phyloP scores from a whole-genome alignment of 1,140 invertebrate species.

The Eumaeus atala region DNA sequence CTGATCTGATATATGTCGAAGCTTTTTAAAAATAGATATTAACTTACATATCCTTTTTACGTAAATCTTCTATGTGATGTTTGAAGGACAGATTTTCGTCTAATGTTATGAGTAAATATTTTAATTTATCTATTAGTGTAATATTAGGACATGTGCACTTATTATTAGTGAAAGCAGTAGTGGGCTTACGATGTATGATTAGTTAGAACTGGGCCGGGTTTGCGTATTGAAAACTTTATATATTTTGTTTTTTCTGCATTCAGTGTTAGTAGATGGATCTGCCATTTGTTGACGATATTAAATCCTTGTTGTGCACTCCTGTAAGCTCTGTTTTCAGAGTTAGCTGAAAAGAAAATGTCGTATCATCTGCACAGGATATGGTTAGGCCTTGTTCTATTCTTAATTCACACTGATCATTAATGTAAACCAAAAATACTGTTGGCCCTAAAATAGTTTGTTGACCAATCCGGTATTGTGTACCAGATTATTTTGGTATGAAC shows the following conservation, averaged over 20 bases:
- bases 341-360: too few species aligned
- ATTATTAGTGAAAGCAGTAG: neutral
- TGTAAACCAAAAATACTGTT: too few species aligned
- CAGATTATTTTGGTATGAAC: too few species aligned
- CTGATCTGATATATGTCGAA: conserved; percentile 1
- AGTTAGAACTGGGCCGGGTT: neutral
- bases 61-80: neutral
- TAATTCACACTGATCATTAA: too few species aligned
- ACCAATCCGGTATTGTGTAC: too few species aligned
- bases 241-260: conserved; percentile 5
- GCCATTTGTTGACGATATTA: too few species aligned
- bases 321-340: too few species aligned
- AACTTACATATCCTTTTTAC: conserved; percentile 4
- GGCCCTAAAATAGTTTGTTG: too few species aligned
- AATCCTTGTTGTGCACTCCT: too few species aligned
- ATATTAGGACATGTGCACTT: neutral
- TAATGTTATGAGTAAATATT: neutral
- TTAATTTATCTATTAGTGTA: neutral
- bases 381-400: too few species aligned
- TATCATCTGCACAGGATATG: too few species aligned
- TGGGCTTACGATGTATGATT: neutral
- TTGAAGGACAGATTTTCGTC: conserved; percentile 7
- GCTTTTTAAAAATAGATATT: conserved; percentile 1
- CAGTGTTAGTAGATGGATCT: too few species aligned
- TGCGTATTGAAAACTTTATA: conserved; percentile 7